Evolutionary conservation across 2,888 invertebrate genomes (phyloP), one percentile per base, ranked within the genome.

Genomic region (Polydrusus tereticollis): DNA sequence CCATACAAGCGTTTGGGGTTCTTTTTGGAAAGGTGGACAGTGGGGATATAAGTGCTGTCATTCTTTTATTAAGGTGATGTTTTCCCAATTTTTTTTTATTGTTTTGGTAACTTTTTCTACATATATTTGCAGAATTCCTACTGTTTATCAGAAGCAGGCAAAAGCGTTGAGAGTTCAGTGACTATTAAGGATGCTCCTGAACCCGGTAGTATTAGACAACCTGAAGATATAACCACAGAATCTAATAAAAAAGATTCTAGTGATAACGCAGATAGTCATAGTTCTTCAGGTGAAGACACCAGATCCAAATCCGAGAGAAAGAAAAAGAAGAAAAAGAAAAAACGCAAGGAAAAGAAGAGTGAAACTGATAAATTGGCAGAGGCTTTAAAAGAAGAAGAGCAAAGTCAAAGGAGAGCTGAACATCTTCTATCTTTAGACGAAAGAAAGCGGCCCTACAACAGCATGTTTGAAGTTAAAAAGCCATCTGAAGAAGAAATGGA

Each of bases 41-140:
- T 99, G 99, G 99, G 99, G 99, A 0, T 99, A 92, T 86, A 93
- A 94, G 82, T 99, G 99, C 82, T 99, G 99, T 85, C 93, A 97
- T 83, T 96, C 96, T 0, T 92, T 93, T 75, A 90, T 99, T 7
- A 93, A 93, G 88, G 90, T 90, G 83, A n/a, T n/a, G 60, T 1
- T 58, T 43, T 14, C 10, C 12, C 14, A 3, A 47, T n/a, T 2
- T 36, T 7, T 12, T 36, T 36, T 7, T 4, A 29, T 12, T 12
- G n/a, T 12, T 36, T 4, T 36, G 36, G n/a, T n/a, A 36, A 36
- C n/a, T 36, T 10, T 58, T 63, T 38, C 18, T 52, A n/a, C 41
- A 21, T 26, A 23, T 33, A 45, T 45, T 41, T 33, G 36, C 41
- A 91, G 89, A 94, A 95, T 87, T 94, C 95, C 0, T 96, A 96